Evolutionary conservation across 1,140 invertebrate genomes (phyloP).

Genomic region (Ceratoteleas bidentatus): DNA sequence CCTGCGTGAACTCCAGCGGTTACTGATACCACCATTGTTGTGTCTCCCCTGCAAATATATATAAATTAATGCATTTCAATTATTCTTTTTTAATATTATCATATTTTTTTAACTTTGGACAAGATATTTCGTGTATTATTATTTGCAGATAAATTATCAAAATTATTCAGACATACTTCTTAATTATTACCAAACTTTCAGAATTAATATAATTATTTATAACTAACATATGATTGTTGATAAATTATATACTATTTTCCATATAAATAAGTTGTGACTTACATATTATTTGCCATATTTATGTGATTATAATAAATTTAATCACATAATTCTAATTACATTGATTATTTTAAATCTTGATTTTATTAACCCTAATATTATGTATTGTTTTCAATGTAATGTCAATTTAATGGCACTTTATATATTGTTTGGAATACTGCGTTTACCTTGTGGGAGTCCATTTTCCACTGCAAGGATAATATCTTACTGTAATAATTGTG

Average conservation of each 20-base stretch:
- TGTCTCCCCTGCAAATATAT: conserved; percentile 87
- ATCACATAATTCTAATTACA: too few relatives aligned
- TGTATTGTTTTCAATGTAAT: too few relatives aligned
- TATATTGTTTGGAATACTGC: neutral
- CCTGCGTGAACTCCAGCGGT: conserved; percentile 89
- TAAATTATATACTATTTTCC: too few relatives aligned
- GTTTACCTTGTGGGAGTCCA: conserved; percentile 91
- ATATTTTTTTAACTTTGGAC: too few relatives aligned
- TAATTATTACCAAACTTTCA: neutral
- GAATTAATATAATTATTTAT: too few relatives aligned
- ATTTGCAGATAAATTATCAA: neutral
- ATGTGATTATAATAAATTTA: too few relatives aligned
- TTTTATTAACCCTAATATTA: too few relatives aligned
- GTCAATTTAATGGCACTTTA: too few relatives aligned
- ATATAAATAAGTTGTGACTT: too few relatives aligned
- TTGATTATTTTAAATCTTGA: too few relatives aligned
- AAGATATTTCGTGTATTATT: neutral
- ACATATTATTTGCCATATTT: too few relatives aligned
- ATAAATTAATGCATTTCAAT: conserved; percentile 6
- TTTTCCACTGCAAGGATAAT: conserved; percentile 87
- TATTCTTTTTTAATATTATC: neutral
- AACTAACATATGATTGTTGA: too few relatives aligned
- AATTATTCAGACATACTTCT: neutral
- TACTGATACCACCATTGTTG: conserved; percentile 90
- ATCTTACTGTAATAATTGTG: conserved; percentile 86